These are phyloP conservation scores for Entomobrya multifasciata DNA, from an alignment of 2,888 invertebrate genomes.

Conservation along the genomic window DNA sequence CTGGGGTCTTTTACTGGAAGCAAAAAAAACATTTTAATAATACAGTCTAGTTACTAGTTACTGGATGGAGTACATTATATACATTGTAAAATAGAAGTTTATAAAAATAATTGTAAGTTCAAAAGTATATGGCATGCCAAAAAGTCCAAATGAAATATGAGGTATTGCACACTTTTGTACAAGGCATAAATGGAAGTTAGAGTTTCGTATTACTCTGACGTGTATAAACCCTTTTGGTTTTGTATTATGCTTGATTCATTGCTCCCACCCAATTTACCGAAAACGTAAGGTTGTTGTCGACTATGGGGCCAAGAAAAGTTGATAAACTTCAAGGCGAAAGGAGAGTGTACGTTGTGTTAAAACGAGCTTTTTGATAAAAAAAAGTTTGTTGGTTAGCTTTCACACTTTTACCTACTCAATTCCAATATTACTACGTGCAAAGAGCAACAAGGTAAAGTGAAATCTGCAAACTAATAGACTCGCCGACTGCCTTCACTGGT, in stretches of 20 bases:
- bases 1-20: background rate
- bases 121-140: slow-evolving; percentile 4
- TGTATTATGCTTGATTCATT: slow-evolving; percentile 21
- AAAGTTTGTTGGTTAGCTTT: background rate
- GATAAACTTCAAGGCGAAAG: slow-evolving; percentile 39
- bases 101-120: background rate
- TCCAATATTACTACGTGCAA: slow-evolving; percentile 9
- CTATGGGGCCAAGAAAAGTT: slow-evolving; percentile 41
- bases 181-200: background rate
- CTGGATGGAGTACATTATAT: background rate
- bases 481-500: background rate
- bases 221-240: background rate
- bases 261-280: background rate
- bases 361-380: slow-evolving; percentile 30
- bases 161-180: background rate
- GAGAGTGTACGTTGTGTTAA: background rate
- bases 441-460: slow-evolving; percentile 44
- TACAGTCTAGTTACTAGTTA: background rate
- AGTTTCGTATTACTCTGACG: background rate
- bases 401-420: slow-evolving; percentile 3
- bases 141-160: slow-evolving; percentile 12
- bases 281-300: slow-evolving; percentile 48
- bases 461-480: slow-evolving; percentile 24
- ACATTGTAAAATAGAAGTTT: background rate
- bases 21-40: background rate